Percentiles rank a stretch among this genome's conserved stretches.
These are phyloP conservation scores for Synanthedon myopaeformis DNA, from an alignment of 2,888 invertebrate species.

Conservation along the genomic window DNA sequence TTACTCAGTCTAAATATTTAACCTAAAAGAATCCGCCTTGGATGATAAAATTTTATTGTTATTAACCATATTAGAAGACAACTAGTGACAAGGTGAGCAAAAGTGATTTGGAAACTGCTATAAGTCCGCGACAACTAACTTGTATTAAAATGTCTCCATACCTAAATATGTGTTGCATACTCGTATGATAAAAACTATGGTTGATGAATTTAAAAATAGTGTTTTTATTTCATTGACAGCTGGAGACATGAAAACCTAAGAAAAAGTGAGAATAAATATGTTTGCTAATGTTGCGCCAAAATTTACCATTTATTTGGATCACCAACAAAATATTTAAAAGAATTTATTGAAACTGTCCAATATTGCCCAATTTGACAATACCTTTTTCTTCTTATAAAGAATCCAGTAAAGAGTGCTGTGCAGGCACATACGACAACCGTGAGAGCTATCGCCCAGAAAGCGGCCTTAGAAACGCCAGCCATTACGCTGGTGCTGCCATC, in stretches of 20 bases:
- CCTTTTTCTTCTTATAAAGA: constrained; percentile 48
- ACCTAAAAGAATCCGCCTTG: too few species aligned
- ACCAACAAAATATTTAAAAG: too few species aligned
- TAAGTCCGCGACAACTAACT: not conserved
- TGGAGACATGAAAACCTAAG: not conserved
- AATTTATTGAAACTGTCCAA: too few species aligned
- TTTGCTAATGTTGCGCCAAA: too few species aligned
- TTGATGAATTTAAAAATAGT: too few species aligned
- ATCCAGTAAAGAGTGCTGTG: constrained; percentile 34
- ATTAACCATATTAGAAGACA: not conserved
- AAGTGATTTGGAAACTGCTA: not conserved
- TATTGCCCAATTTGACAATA: constrained; percentile 11
- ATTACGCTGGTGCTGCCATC: constrained; percentile 49
- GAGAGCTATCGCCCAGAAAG: constrained; percentile 50
- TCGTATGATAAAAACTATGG: too few species aligned
- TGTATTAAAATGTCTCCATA: too few species aligned
- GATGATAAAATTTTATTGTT: too few species aligned
- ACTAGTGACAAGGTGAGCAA: not conserved
- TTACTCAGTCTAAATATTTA: too few species aligned
- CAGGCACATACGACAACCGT: constrained; percentile 37
- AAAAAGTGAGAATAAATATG: not conserved
- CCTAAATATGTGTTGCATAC: too few species aligned
- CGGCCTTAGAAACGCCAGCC: constrained; percentile 49
- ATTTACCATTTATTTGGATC: too few species aligned
- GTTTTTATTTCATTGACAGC: too few species aligned